A percentile compares a stretch with the other conserved stretches of the same genome.
phyloP scores from a whole-genome alignment of 1,140 invertebrate genomes.

The Hirudo medicinalis region DNA sequence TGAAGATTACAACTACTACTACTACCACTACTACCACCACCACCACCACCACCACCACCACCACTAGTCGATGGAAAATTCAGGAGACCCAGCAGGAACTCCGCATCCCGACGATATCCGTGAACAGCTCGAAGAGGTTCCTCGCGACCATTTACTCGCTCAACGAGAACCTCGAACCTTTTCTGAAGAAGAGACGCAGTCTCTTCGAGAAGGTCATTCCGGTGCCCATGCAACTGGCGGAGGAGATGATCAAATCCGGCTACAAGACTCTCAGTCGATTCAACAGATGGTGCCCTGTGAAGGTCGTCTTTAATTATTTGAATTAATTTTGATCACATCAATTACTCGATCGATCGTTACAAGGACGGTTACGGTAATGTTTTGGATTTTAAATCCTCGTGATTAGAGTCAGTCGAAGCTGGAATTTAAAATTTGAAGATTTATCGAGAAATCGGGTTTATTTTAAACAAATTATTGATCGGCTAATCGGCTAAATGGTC shows the following conservation, averaged over 20 bases:
- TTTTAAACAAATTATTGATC: no score
- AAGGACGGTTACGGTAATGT: no score
- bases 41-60: not conserved
- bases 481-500: no score
- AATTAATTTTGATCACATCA: no score
- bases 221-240: constrained; percentile 33
- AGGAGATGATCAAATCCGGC: constrained; percentile 35
- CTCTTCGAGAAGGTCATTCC: constrained; percentile 41
- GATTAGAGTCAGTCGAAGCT: no score
- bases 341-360: no score
- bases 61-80: not conserved
- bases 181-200: constrained; percentile 33
- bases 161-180: constrained; percentile 35
- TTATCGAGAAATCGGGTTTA: no score
- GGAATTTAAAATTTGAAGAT: no score
- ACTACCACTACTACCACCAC: not conserved
- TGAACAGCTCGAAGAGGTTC: constrained; percentile 35
- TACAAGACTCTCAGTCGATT: constrained; percentile 41
- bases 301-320: constrained; percentile 24
- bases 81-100: constrained; percentile 37
- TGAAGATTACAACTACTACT: not conserved
- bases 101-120: constrained; percentile 32
- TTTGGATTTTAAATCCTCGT: no score
- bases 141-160: constrained; percentile 39
- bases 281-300: constrained; percentile 41